These are phyloP conservation scores for Notospermus geniculatus DNA, from an alignment of 1,140 invertebrate genomes.

Conservation along the genomic window DNA sequence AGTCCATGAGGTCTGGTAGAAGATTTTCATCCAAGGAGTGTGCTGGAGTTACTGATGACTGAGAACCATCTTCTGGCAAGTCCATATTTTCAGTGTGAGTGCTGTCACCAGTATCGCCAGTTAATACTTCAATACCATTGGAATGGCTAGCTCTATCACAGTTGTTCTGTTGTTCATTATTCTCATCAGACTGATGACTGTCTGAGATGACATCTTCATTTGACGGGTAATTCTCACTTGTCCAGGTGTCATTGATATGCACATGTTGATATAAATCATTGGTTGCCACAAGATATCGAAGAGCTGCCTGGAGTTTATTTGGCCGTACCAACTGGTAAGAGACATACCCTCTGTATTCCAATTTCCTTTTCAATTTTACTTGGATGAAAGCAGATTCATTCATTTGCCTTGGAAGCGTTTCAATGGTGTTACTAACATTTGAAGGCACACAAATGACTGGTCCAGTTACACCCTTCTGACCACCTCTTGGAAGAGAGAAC, in stretches of 20 bases:
- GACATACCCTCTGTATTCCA: background rate
- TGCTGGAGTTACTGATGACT: background rate
- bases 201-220: background rate
- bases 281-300: background rate
- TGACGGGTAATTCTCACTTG: background rate
- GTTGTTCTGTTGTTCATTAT: background rate
- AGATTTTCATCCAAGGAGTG: background rate
- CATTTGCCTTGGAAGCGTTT: background rate
- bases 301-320: background rate
- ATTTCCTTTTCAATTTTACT: conserved; percentile 10
- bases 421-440: background rate
- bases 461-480: background rate
- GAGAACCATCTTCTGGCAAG: no score
- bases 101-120: no score
- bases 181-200: background rate
- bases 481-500: background rate
- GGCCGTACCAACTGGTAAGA: background rate
- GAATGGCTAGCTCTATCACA: no score
- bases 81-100: no score
- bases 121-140: no score
- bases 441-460: background rate
- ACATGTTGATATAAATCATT: conserved; percentile 1
- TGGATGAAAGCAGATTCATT: background rate
- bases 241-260: background rate
- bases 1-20: no score